Percentiles rank a stretch among this genome's conserved stretches.
These are phyloP conservation scores for Clostera curtula DNA, from an alignment of 2,888 invertebrate genomes.

Conservation along the genomic window DNA sequence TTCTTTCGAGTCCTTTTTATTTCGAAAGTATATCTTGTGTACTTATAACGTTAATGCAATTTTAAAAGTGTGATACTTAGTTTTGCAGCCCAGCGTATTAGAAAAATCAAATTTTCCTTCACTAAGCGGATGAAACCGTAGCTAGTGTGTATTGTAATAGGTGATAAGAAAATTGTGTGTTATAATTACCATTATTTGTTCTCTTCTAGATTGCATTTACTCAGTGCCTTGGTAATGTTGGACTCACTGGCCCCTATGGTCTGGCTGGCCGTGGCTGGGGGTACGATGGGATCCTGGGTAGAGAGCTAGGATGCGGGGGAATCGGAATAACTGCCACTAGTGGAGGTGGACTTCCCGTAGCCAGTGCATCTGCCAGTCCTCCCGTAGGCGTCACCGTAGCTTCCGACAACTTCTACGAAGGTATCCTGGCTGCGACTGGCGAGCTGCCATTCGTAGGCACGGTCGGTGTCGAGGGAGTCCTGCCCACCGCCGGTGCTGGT, in stretches of 20 bases:
- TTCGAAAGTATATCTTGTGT: too few relatives aligned
- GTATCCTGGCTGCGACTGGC: slow-evolving; percentile 27
- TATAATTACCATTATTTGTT: too few relatives aligned
- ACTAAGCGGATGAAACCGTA: too few relatives aligned
- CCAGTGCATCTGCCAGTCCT: slow-evolving; percentile 28
- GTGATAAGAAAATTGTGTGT: background rate
- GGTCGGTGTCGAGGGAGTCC: slow-evolving; percentile 28
- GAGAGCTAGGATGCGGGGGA: slow-evolving; percentile 2
- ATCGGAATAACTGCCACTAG: background rate
- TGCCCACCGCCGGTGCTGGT: slow-evolving; percentile 31
- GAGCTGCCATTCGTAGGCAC: slow-evolving; percentile 36
- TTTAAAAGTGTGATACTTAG: too few relatives aligned
- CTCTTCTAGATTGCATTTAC: slow-evolving; percentile 4
- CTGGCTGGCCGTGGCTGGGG: slow-evolving; percentile 1
- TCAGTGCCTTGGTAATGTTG: background rate
- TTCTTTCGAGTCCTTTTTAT: too few relatives aligned
- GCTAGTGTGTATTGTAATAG: too few relatives aligned
- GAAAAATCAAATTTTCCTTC: too few relatives aligned
- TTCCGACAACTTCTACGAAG: slow-evolving; percentile 34
- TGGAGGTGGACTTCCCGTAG: slow-evolving; percentile 9
- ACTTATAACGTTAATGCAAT: too few relatives aligned
- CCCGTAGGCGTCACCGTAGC: slow-evolving; percentile 30
- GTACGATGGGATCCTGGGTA: slow-evolving; percentile 1
- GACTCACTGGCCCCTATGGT: background rate
- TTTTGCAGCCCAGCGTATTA: too few relatives aligned